phyloP scores from a whole-genome alignment of 2,113 vertebrate species.

The Macroglossus sobrinus region DNA sequence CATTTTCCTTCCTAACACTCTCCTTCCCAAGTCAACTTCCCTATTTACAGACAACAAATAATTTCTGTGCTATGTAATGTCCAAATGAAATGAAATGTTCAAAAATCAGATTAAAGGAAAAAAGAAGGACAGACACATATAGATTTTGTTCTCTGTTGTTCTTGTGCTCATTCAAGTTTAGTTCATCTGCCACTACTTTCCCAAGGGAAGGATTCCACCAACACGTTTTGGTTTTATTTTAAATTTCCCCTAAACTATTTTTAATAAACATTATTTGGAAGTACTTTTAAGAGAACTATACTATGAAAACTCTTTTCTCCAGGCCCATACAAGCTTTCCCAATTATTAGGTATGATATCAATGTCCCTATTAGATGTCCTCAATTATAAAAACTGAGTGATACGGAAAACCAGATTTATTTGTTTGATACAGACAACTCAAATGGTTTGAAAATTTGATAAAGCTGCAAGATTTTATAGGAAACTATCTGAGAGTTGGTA shows the following conservation, averaged over 20 bases:
- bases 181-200: not conserved
- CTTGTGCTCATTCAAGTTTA: not conserved
- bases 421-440: not conserved
- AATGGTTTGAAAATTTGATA: not conserved
- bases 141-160: not conserved
- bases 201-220: not conserved
- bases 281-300: not conserved
- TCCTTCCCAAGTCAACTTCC: not conserved
- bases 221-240: not conserved
- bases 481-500: not conserved
- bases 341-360: not conserved
- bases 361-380: not conserved
- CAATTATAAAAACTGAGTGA: not conserved
- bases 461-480: not conserved
- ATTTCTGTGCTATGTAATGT: not conserved
- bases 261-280: not conserved
- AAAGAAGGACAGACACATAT: not conserved
- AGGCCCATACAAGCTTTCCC: not conserved
- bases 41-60: not conserved
- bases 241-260: not conserved
- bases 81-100: not conserved
- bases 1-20: not conserved
- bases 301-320: not conserved
- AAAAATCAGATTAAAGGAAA: constrained; percentile 8
- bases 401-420: not conserved